Evolutionary conservation across 2,113 vertebrate genomes (phyloP), one percentile per base, ranked within the genome.

Genomic region (Orthonyx spaldingii): DNA sequence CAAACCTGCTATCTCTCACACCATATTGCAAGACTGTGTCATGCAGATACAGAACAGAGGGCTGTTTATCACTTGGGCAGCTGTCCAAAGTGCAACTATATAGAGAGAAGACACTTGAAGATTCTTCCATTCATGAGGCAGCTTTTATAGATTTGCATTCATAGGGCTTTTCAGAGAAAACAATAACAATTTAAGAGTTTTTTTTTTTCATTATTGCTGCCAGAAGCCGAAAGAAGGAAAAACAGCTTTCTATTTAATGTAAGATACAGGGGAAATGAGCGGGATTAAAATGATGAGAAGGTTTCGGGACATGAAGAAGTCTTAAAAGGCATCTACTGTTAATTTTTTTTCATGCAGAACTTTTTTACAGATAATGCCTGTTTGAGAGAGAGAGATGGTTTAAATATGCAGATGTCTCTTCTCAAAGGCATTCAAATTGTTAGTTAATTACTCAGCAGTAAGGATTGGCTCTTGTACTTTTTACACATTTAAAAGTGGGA

Each of bases 151-250:
- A 94, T 89, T 97, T 93, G 92, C 75, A 97, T 97, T 91, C 93
- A 56, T 79, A 82, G 75, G 49, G 69, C 50, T 96, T 96, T 97
- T 92, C 95, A 94, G 94, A 91, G 84, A 95, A 97, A 97, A 96
- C 65, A 96, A 95, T 92, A 96, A 94, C 91, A 96, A 94, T 96
- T 96, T 93, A 47, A 94, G 93, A 81, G n/a, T 84, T 55, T 84
- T 84, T 93, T 92, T 93, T 81, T 72, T 78, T 92, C 84, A 56
- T 94, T 95, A 91, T 87, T 97, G 75, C 86, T 46, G 80, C 83
- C 91, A 96, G 91, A 97, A 96, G 93, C 47, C 79, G 78, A 89
- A 96, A 96, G 91, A 49, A 87, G 56, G 93, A 46, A 83, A 83
- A 95, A 88, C 55, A 93, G 44, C 77, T 96, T 80, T 89, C 77